A percentile compares a stretch with the other conserved stretches of the same genome.
phyloP scores from a whole-genome alignment of 2,888 invertebrate genomes.

The Liopterus haemorrhoidalis region DNA sequence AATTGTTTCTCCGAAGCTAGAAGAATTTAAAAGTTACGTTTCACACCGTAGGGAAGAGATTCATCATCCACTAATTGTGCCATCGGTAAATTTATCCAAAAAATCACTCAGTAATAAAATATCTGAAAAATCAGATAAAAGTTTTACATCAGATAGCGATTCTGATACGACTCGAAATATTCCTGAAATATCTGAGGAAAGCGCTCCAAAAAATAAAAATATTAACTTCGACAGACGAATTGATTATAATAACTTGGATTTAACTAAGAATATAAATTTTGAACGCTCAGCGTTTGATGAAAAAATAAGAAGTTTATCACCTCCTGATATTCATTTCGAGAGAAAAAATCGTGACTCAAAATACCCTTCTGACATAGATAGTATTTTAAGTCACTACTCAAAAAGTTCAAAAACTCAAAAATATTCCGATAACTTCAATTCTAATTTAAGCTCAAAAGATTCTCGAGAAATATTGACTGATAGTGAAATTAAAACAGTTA shows the following conservation, averaged over 20 bases:
- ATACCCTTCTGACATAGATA: constrained; percentile 19
- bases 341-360: constrained; percentile 1
- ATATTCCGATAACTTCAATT: too few species aligned
- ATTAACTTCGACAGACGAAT: constrained; percentile 7
- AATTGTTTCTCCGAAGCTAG: constrained; percentile 9
- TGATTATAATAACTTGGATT: neutral
- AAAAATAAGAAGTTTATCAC: too few species aligned
- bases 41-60: too few species aligned
- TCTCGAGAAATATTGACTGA: too few species aligned
- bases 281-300: neutral
- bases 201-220: constrained; percentile 11
- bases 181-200: constrained; percentile 41
- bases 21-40: constrained; percentile 4
- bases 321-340: neutral
- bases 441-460: too few species aligned
- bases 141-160: constrained; percentile 34
- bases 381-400: constrained; percentile 20
- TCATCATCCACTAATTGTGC: too few species aligned
- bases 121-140: neutral
- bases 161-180: constrained; percentile 46
- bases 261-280: neutral
- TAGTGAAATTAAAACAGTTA: too few species aligned
- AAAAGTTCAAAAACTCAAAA: too few species aligned
- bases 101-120: constrained; percentile 4
- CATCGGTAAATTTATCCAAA: too few species aligned